Conservation (phyloP, 2,797 vertebrate species). For the Mergus octosetaceus region DNA sequence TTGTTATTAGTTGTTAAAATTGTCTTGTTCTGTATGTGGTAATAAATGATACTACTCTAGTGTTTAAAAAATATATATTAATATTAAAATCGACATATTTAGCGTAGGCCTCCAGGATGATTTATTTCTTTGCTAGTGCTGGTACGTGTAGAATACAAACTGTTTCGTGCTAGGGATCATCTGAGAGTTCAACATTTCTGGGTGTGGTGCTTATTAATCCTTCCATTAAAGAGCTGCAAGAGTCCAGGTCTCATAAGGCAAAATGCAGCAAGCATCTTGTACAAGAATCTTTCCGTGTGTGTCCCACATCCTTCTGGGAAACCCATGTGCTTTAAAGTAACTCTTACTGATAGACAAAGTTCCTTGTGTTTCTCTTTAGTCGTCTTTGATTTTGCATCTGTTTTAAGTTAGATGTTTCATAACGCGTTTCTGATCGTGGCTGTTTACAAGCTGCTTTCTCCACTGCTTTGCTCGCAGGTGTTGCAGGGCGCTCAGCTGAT, state of each 20-base stretch:
- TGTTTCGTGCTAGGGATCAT: not conserved
- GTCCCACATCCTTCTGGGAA: not conserved
- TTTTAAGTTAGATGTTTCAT: not conserved
- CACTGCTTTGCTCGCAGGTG: slow-evolving; percentile 78
- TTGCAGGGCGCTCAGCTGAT: slow-evolving; percentile 95
- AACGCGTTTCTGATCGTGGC: not conserved
- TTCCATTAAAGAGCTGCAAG: not conserved
- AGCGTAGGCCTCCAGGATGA: not conserved
- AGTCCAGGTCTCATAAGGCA: not conserved
- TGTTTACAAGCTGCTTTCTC: not conserved
- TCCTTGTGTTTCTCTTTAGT: not conserved
- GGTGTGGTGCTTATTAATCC: not conserved
- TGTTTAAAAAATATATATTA: not conserved
- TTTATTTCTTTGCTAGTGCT: not conserved
- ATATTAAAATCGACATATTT: not conserved
- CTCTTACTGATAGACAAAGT: not conserved
- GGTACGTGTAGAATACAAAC: not conserved
- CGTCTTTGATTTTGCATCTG: not conserved
- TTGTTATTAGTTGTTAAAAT: not conserved
- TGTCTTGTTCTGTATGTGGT: not conserved
- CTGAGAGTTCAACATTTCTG: not conserved
- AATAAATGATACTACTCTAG: not conserved
- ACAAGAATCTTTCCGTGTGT: not conserved
- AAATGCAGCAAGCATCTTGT: rapidly evolving
- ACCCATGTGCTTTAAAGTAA: not conserved